A percentile compares a stretch with the other conserved stretches of the same genome.
Conservation (phyloP, 2,888 invertebrate species). For the Eupeodes luniger region DNA sequence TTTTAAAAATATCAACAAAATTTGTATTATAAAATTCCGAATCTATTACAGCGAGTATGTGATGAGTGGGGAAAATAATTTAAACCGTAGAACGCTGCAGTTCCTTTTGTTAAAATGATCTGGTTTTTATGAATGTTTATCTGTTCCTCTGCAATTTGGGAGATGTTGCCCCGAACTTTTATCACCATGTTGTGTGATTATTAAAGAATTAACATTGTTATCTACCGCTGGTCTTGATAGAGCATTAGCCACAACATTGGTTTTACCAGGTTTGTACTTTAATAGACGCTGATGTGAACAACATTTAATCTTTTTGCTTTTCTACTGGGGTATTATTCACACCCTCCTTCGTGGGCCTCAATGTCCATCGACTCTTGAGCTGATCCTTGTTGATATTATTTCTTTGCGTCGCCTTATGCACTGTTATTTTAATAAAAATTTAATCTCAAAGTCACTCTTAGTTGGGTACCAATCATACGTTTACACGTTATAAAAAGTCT, state of each 20-base stretch:
- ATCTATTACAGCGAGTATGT: slow-evolving; percentile 43
- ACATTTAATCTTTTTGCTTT: no score
- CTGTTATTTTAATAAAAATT: no score
- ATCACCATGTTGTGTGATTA: slow-evolving; percentile 18
- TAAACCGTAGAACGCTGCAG: slow-evolving; percentile 36
- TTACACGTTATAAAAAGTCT: no score
- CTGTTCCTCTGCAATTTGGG: background rate
- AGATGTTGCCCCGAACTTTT: slow-evolving; percentile 5
- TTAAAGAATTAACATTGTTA: slow-evolving; percentile 38
- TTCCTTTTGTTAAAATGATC: slow-evolving; percentile 19
- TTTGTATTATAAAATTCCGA: background rate
- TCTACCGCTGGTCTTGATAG: slow-evolving; percentile 52
- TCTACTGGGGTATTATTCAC: no score
- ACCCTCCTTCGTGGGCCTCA: no score
- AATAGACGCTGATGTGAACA: background rate
- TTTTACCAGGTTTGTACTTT: slow-evolving; percentile 59
- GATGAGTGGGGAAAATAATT: slow-evolving; percentile 31
- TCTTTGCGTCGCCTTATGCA: no score
- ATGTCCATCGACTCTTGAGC: no score
- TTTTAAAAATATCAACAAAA: background rate
- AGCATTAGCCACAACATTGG: slow-evolving; percentile 56
- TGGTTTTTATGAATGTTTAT: slow-evolving; percentile 9
- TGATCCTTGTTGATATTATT: no score
- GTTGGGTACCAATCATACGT: no score
- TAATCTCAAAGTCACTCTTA: no score